Evolutionary conservation across 2,888 invertebrate species (phyloP).

Genomic region (Metacarcinus magister): DNA sequence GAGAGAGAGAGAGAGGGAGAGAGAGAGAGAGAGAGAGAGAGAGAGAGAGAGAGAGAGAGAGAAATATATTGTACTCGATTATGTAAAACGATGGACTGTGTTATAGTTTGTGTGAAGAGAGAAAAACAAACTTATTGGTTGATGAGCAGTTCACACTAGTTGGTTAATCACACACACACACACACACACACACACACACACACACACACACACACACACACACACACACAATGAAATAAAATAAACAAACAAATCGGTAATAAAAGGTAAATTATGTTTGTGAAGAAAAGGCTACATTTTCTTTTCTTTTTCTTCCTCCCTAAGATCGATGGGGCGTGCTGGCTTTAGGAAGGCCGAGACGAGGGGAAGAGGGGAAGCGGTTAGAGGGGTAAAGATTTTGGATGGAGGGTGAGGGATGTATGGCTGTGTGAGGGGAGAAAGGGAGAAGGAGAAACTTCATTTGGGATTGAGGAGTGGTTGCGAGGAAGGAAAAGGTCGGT

Average conservation of each 20-base stretch:
- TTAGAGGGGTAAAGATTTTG: neutral
- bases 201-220: too few species aligned
- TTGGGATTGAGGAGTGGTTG: neutral
- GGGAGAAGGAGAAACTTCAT: neutral
- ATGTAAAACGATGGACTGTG: too few species aligned
- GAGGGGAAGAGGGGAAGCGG: neutral
- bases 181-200: too few species aligned
- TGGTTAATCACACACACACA: neutral
- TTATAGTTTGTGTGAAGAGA: neutral
- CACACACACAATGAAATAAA: too few species aligned
- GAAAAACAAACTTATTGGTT: neutral
- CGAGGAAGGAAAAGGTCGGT: neutral
- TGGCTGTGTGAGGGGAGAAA: neutral
- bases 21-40: too few species aligned
- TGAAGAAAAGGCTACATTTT: neutral
- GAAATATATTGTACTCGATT: too few species aligned
- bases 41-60: too few species aligned
- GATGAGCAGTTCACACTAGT: neutral
- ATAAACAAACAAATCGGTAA: neutral
- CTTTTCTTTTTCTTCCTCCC: neutral
- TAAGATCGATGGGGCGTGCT: slow-evolving; percentile 12
- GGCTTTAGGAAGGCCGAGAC: neutral
- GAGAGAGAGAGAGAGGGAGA: too few species aligned
- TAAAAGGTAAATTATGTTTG: neutral
- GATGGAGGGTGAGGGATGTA: neutral